Percentiles rank a stretch among this genome's conserved stretches.
Evolutionary conservation across 2,888 invertebrate genomes (phyloP).

Genomic region (Xylophagus ater): DNA sequence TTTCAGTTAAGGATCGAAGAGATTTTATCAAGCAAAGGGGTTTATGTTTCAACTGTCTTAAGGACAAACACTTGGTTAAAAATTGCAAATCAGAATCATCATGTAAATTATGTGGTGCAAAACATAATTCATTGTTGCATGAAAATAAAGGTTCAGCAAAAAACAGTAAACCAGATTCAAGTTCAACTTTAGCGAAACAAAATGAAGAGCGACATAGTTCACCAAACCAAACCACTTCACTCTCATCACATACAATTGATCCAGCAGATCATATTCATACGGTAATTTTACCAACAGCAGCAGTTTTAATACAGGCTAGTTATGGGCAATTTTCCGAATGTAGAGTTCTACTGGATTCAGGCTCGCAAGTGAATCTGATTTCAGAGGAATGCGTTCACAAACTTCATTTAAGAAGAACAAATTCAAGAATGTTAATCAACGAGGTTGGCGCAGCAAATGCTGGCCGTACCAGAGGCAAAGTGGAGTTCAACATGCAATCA

Average conservation of each 20-base stretch:
- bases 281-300: conserved; percentile 11
- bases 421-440: conserved; percentile 1
- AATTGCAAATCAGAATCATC: conserved; percentile 5
- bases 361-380: conserved; percentile 10
- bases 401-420: conserved; percentile 2
- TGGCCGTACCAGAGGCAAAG: conserved; percentile 6
- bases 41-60: no score
- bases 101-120: conserved; percentile 9
- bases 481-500: neutral
- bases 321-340: conserved; percentile 5
- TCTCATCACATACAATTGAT: neutral
- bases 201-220: neutral
- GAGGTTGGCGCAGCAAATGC: conserved; percentile 5
- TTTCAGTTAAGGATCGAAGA: no score
- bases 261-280: neutral
- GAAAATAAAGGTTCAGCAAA: neutral
- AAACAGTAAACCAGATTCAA: neutral
- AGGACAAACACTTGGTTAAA: neutral
- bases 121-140: no score
- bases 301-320: conserved; percentile 1
- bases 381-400: conserved; percentile 5
- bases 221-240: neutral
- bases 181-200: neutral
- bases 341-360: conserved; percentile 9
- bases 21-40: no score